phyloP scores from a whole-genome alignment of 2,888 invertebrate species.

The Noctua comes region DNA sequence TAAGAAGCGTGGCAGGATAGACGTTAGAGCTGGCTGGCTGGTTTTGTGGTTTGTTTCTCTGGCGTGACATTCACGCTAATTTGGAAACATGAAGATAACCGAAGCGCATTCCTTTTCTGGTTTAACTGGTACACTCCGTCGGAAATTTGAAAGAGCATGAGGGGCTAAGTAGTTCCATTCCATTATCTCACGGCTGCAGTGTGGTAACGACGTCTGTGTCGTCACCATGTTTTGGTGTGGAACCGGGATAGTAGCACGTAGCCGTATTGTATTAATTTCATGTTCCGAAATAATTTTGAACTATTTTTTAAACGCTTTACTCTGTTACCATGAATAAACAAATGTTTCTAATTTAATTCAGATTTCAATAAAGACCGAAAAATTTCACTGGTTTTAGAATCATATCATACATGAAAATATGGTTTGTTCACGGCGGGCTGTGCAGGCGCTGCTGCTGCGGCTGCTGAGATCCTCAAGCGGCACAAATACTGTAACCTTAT shows the following conservation, averaged over 20 bases:
- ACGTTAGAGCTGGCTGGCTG: no score
- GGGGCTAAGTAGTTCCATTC: slow-evolving; percentile 68
- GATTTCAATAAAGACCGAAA: not conserved
- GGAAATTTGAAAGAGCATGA: slow-evolving; percentile 68
- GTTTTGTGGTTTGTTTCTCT: no score
- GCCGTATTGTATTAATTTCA: not conserved
- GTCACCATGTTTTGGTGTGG: slow-evolving; percentile 46
- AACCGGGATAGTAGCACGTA: not conserved
- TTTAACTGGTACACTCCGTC: slow-evolving; percentile 25
- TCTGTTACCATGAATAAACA: not conserved
- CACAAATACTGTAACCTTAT: no score
- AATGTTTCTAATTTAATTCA: not conserved
- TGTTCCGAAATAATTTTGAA: not conserved
- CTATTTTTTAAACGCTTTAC: not conserved
- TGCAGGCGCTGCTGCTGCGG: no score
- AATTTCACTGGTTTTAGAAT: not conserved
- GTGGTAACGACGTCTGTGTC: slow-evolving; percentile 61
- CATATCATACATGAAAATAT: no score
- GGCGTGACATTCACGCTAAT: not conserved
- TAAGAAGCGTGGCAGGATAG: not conserved
- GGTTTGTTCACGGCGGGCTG: no score
- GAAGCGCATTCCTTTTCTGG: not conserved
- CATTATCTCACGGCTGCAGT: slow-evolving; percentile 69
- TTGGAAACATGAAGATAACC: not conserved
- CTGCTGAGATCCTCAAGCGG: no score